These are phyloP conservation scores for Eupeodes latifasciatus DNA, from an alignment of 2,888 invertebrate genomes.

Conservation along the genomic window DNA sequence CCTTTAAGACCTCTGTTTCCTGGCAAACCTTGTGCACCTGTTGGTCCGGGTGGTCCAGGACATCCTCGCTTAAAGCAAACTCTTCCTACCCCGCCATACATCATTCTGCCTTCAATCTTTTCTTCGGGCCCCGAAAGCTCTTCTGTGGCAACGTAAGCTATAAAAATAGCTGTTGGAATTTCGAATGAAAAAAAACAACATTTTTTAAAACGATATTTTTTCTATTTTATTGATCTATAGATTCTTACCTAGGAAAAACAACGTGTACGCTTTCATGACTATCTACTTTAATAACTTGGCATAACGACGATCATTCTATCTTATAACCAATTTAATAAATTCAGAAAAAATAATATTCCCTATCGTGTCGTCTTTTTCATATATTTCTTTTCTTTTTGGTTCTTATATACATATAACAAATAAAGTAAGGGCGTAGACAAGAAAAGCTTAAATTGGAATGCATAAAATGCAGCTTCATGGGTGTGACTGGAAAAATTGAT, in stretches of 20 bases:
- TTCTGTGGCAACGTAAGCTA: conserved; percentile 28
- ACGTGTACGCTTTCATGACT: conserved; percentile 56
- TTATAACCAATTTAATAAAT: conserved; percentile 45
- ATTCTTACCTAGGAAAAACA: conserved; percentile 52
- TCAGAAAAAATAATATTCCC: neutral
- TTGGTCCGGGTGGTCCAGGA: conserved; percentile 77
- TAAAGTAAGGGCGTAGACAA: too few species aligned
- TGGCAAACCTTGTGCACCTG: conserved; percentile 73
- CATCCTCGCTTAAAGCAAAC: conserved; percentile 75
- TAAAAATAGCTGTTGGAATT: conserved; percentile 11
- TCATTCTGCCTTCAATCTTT: neutral
- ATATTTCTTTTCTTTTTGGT: neutral
- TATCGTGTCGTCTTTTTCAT: neutral
- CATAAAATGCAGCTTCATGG: too few species aligned
- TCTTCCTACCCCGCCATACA: neutral
- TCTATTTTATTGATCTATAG: neutral
- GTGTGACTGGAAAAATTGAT: too few species aligned
- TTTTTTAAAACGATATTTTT: too few species aligned
- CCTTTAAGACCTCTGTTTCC: conserved; percentile 77
- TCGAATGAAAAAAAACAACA: neutral
- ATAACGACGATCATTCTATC: neutral
- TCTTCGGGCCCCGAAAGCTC: neutral
- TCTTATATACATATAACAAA: too few species aligned
- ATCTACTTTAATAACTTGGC: conserved; percentile 30
- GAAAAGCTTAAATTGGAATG: too few species aligned